Evolutionary conservation across 1,140 invertebrate genomes (phyloP).

Genomic region (Drosophila sp.): DNA sequence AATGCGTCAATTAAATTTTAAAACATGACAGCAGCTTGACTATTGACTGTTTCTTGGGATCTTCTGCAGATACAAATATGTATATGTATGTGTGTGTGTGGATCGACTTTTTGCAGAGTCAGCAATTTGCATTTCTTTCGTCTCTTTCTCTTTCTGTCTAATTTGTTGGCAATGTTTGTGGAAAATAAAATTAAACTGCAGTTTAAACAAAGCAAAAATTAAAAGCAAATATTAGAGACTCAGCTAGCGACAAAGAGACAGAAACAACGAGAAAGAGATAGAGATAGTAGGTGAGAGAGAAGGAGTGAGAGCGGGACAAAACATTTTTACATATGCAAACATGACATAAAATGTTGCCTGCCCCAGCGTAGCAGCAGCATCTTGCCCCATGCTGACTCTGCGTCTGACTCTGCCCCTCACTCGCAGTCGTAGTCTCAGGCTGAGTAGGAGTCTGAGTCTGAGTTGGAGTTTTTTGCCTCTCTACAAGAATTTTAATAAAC

Average conservation of each 20-base stretch:
- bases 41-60: conserved; percentile 42
- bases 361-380: conserved; percentile 17
- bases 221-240: conserved; percentile 75
- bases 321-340: conserved; percentile 81
- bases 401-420: background rate
- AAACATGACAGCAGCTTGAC: conserved; percentile 65
- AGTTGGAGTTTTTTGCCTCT: conserved; percentile 46
- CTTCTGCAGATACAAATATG: conserved; percentile 3
- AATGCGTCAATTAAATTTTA: conserved; percentile 80
- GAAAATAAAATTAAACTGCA: conserved; percentile 81
- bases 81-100: conserved; percentile 22
- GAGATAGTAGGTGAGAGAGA: background rate
- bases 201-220: conserved; percentile 82
- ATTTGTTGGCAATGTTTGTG: conserved; percentile 77
- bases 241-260: conserved; percentile 36
- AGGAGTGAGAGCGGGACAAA: conserved; percentile 9
- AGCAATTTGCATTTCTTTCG: conserved; percentile 63
- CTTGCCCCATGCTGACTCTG: conserved; percentile 40
- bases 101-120: conserved; percentile 24
- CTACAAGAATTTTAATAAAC: conserved; percentile 80
- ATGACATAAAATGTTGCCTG: conserved; percentile 69
- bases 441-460: conserved; percentile 13
- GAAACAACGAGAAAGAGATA: background rate
- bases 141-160: conserved; percentile 37
- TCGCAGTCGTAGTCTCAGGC: background rate